phyloP scores from a whole-genome alignment of 2,113 vertebrate species.

The Podarcis cretensis region DNA sequence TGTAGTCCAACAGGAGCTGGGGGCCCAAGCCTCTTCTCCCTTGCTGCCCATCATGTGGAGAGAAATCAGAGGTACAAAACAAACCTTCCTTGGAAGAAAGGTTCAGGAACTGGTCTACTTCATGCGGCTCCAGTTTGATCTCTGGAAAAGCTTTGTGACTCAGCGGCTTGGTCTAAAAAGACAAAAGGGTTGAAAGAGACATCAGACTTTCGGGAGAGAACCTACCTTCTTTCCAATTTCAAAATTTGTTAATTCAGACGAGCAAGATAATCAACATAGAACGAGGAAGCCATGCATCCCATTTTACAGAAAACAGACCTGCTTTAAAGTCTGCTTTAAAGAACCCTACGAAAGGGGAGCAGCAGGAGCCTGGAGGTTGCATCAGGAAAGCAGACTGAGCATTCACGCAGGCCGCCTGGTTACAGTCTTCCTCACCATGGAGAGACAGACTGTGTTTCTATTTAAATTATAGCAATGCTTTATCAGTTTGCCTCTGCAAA shows the following conservation, averaged over 20 bases:
- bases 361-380: too few species aligned
- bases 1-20: too few species aligned
- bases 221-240: constrained; percentile 16
- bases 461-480: too few species aligned
- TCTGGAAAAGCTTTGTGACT: constrained; percentile 84
- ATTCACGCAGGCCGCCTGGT: too few species aligned
- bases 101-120: constrained; percentile 98
- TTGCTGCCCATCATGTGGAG: background rate
- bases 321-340: too few species aligned
- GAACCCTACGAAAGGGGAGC: too few species aligned
- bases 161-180: constrained; percentile 83
- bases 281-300: too few species aligned
- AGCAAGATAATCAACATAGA: constrained; percentile 25
- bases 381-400: too few species aligned
- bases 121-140: constrained; percentile 97
- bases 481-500: too few species aligned
- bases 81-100: constrained; percentile 91
- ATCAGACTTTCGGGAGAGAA: background rate
- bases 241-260: constrained; percentile 41
- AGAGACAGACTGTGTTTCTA: too few species aligned
- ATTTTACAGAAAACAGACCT: too few species aligned
- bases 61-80: constrained; percentile 13
- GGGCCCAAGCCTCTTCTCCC: background rate
- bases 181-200: constrained; percentile 43
- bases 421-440: too few species aligned